Evolutionary conservation across 2,797 vertebrate genomes (phyloP), one percentile per base, ranked within the genome.

Genomic region (Tarsius wallacei): DNA sequence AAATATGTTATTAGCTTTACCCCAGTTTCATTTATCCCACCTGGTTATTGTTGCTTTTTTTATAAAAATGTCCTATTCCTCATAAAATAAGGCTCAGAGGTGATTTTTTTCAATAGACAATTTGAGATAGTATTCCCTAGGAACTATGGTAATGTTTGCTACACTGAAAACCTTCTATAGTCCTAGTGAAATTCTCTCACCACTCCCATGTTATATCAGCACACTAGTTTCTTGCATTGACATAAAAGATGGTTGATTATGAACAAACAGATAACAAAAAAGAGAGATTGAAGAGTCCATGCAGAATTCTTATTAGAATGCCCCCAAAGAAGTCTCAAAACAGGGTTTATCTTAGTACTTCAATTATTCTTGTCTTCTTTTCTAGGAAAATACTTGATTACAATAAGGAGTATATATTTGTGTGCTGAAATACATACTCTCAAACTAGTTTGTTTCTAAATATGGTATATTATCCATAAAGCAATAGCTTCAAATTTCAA

Each of bases 361-460:
- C 28, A 82, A 22, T 33, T 59, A 47, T 68, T 87, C 49, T 77
- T 55, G 28, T 61, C 33, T 66, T 87, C 57, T 61, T 31, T 66
- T 87, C 57, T 63, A 95, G 83, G 36, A 88, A 92, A 91, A 76
- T 1, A 83, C 74, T 57, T 4, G 3, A 15, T 59, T 83, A 31
- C 36, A 92, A 82, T 85, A 4, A 97, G 42, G 47, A 95, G 89
- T 7, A 84, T 77, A 12, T 14, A 81, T 85, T 90, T 91, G 21
- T 87, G 57, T 81, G 51, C 7, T 87, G 59, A 95, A 97, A 97
- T 76, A 84, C 10, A 78, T 16, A 82, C 14, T 78, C 22, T 61
- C 90, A 94, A 93, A 12, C 26, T 63, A 55, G 21, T 64, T 85
- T 90, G 49, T 26, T 26, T 96, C 95, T 96, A 95, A 91, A 94